Evolutionary conservation across 2,888 invertebrate genomes (phyloP), one percentile per base, ranked within the genome.

Genomic region (Lasioglossum villosulum): DNA sequence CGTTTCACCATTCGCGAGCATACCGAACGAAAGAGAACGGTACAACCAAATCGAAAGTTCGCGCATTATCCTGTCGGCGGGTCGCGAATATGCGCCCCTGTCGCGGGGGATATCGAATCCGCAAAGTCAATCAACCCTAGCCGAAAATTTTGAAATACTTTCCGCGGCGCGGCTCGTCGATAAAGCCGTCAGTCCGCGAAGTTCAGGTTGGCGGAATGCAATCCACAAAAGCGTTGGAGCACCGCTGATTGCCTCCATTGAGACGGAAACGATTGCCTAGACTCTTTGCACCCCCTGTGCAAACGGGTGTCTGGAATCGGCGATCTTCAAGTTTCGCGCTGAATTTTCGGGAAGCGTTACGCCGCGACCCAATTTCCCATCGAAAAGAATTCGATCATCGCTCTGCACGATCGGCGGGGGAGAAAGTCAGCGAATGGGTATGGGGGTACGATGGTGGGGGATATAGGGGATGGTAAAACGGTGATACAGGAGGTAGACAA

Each of bases 201-300:
- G 73, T 82, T 82, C 74, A 42, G 39, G 45, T 6, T 68, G 75
- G 42, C 34, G 45, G 34, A 34, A 45, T 48, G 34, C 23, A 39
- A 34, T n/a, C 37, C 39, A 48, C 76, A 45, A 8, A 82, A 39
- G 48, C 74, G 27, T 42, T 59, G 23, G 56, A 74, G 42, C 48
- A 27, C 70, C 78, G 42, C 48, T 82, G 85, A 82, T 79, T 76
- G 84, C 75, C 75, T 56, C 75, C 48, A 82, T 82, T 84, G 59
- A 82, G 78, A 52, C 84, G 80, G 77, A 66, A 77, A 77, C 84
- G 81, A 71, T 76, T 75, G 70, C 56, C 48, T 27, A 39, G 74
- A 78, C 77, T 71, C 78, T 78, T 30, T 23, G 56, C 56, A 12
- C 42, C 23, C 59, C 34, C 52, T 59, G n/a, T 76, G 14, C 70